A percentile compares a stretch with the other conserved stretches of the same genome.
phyloP scores from a whole-genome alignment of 2,888 invertebrate species.

The Seira sanloemensis region DNA sequence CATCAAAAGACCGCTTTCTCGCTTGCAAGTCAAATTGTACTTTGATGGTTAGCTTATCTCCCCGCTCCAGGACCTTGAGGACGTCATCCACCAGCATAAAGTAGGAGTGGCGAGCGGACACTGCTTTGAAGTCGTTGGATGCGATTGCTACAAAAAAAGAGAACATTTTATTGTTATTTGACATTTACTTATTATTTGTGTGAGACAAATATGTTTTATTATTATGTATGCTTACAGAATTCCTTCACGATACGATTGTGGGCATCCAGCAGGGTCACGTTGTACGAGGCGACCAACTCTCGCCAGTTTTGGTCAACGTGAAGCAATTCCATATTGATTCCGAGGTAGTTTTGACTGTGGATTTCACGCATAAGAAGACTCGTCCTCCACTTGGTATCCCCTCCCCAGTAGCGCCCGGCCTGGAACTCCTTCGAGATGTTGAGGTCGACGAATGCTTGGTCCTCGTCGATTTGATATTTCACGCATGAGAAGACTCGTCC shows the following conservation, averaged over 20 bases:
- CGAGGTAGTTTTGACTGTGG: conserved; percentile 61
- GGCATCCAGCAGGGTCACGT: conserved; percentile 65
- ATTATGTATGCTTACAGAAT: conserved; percentile 53
- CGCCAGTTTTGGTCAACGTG: conserved; percentile 65
- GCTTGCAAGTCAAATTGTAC: conserved; percentile 66
- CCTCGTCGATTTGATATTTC: conserved; percentile 56
- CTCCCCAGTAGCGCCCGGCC: conserved; percentile 66
- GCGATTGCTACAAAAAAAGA: conserved; percentile 54
- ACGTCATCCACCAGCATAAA: conserved; percentile 66
- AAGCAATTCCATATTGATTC: conserved; percentile 63
- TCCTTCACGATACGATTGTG: conserved; percentile 65
- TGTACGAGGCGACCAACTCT: conserved; percentile 63
- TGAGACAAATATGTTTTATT: not conserved
- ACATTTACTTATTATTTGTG: not conserved
- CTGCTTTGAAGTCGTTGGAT: conserved; percentile 67
- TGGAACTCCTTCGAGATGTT: conserved; percentile 65
- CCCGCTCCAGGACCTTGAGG: conserved; percentile 53
- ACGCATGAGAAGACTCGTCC: conserved; percentile 51
- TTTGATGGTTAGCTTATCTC: conserved; percentile 61
- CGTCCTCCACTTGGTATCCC: conserved; percentile 58
- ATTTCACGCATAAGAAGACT: conserved; percentile 58
- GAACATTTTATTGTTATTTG: not conserved
- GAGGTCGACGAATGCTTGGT: conserved; percentile 62
- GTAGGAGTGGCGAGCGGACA: conserved; percentile 67
- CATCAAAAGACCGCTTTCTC: conserved; percentile 61